Conservation (phyloP, 2,797 vertebrate species). For the Coccyzus lansbergi region DNA sequence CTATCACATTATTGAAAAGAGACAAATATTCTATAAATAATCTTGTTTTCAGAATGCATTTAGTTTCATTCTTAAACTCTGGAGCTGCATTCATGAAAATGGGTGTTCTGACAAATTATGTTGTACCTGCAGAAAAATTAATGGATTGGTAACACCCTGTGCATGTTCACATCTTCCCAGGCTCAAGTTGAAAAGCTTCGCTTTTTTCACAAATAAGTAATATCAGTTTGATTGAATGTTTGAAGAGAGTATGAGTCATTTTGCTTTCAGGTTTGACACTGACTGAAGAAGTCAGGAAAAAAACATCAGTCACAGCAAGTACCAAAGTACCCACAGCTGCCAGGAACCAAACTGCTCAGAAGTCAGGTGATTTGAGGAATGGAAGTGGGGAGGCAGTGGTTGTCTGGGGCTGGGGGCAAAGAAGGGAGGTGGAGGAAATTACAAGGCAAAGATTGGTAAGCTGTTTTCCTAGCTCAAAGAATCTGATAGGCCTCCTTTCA, state of each 20-base stretch:
- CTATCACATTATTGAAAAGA: background rate
- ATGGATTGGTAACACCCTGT: background rate
- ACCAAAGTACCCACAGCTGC: background rate
- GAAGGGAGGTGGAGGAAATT: background rate
- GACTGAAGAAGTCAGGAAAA: background rate
- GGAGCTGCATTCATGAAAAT: background rate
- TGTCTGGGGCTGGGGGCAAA: no score
- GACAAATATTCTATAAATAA: background rate
- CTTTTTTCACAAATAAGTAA: background rate
- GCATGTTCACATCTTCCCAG: background rate
- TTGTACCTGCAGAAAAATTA: background rate
- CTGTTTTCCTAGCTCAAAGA: background rate
- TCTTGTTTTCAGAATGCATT: constrained; percentile 2
- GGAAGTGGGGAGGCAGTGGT: accelerated
- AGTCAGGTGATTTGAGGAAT: background rate
- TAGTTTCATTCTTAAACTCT: background rate
- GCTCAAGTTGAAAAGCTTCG: background rate
- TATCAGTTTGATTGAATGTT: background rate
- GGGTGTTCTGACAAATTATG: background rate
- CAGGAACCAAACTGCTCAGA: background rate
- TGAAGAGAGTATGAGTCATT: background rate
- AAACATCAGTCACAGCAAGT: background rate
- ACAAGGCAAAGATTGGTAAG: background rate
- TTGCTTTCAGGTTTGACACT: background rate
- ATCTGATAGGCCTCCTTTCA: background rate